Conservation (phyloP, 2,113 vertebrate genomes). For the Phaethon lepturus region DNA sequence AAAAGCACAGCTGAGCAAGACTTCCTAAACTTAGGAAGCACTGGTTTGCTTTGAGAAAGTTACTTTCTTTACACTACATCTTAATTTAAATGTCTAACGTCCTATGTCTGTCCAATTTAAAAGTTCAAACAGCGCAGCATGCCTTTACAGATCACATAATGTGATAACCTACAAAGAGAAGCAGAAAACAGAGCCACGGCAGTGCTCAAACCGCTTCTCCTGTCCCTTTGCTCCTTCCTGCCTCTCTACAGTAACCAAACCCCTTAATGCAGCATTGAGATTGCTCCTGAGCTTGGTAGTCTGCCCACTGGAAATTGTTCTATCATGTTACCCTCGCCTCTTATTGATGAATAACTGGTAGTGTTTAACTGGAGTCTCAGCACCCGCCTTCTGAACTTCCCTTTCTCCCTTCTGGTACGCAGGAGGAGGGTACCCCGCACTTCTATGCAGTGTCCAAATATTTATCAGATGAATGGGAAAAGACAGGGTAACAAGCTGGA, state of each 20-base stretch:
- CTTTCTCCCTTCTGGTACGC: neutral
- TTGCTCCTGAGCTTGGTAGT: neutral
- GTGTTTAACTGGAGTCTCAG: neutral
- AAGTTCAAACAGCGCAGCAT: neutral
- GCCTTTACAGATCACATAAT: neutral
- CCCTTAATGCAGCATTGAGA: conserved; percentile 12
- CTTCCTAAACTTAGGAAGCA: neutral
- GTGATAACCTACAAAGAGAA: neutral
- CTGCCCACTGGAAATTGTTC: conserved; percentile 5
- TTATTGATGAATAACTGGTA: neutral
- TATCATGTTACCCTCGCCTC: neutral
- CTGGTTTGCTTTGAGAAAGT: neutral
- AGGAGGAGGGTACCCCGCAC: neutral
- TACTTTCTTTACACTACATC: neutral
- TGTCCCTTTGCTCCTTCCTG: neutral
- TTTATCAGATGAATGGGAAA: neutral
- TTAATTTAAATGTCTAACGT: neutral
- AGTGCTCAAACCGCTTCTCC: neutral
- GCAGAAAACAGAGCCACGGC: neutral
- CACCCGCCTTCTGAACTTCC: neutral
- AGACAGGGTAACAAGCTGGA: neutral
- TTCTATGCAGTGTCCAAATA: neutral
- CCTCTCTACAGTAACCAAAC: conserved; percentile 19
- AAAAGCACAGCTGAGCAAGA: neutral
- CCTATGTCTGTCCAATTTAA: neutral